Evolutionary conservation across 2,888 invertebrate species (phyloP), one percentile per base, ranked within the genome.

Genomic region (Epsilonema sp.): DNA sequence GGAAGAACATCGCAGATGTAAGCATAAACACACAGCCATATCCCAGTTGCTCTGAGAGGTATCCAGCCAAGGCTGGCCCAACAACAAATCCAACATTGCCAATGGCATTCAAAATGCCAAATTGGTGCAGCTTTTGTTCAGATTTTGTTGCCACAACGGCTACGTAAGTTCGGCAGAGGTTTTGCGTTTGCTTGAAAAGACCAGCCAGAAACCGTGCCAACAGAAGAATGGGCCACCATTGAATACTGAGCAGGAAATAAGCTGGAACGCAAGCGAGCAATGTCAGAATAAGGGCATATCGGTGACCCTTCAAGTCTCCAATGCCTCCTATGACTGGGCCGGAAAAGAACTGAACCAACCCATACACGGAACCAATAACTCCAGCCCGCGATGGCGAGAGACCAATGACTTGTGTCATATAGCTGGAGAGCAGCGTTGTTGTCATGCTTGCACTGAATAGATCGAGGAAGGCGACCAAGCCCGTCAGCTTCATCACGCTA

Each of bases 101-200:
- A 45, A 48, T 50, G 13, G 50, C 40, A 37, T 50, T 50, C 24
- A 48, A 21, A 2, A 44, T 36, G 13, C 50, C 50, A 24, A 49
- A 48, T 13, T 42, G 48, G 5, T 36, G 16, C 36, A 39, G 22
- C 36, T 46, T 41, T 20, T 43, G 26, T 19, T 22, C 19, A 16
- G 42, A 24, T 19, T 5, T 22, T 22, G 47, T 42, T 4, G 42
- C 24, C 11, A 41, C 26, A 20, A 42, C 47, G n/a, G 20, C 21
- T 13, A 52, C 24, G 21, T 38, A 22, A 3, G 52, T 20, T 25
- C 45, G 26, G 20, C 40, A 49, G 23, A 51, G 26, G 40, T 46
- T 52, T 38, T 52, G 52, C 2, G 52, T 52, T 19, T 52, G 52
- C 46, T 52, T 52, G 46, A 52, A 52, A 16, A 26, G 11, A n/a